A percentile compares a stretch with the other conserved stretches of the same genome.
These are phyloP conservation scores for Alligator sinensis DNA, from an alignment of 2,113 vertebrate genomes.

Conservation along the genomic window DNA sequence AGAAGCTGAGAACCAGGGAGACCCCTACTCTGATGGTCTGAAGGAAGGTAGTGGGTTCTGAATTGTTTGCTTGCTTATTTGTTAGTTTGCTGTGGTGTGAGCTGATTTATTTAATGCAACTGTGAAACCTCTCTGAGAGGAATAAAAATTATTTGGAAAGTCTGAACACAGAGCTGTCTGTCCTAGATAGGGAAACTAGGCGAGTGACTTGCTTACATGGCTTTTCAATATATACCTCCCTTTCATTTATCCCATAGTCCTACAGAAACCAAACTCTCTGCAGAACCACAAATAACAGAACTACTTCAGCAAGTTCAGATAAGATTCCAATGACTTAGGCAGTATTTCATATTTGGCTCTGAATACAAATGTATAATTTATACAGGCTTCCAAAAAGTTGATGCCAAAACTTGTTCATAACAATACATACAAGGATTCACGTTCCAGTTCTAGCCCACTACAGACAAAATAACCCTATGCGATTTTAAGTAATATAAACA, in stretches of 20 bases:
- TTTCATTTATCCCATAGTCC: neutral
- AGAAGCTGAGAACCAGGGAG: too few relatives aligned
- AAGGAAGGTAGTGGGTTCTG: too few relatives aligned
- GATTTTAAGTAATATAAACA: neutral
- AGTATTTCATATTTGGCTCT: neutral
- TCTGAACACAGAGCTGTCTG: too few relatives aligned
- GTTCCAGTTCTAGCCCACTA: neutral
- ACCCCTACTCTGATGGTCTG: too few relatives aligned
- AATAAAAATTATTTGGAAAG: too few relatives aligned
- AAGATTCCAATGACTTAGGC: neutral
- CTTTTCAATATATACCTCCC: neutral
- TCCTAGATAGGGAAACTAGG: too few relatives aligned
- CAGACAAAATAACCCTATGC: neutral
- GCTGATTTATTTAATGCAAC: too few relatives aligned
- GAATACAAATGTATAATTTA: neutral
- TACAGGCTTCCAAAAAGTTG: neutral
- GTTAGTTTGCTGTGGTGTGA: too few relatives aligned
- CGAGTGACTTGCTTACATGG: neutral
- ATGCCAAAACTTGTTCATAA: neutral
- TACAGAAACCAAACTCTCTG: neutral
- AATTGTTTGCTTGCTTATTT: too few relatives aligned
- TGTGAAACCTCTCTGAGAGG: too few relatives aligned
- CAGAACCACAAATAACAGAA: neutral
- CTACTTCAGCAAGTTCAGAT: neutral
- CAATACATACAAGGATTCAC: neutral